These are phyloP conservation scores for Papilio polytes DNA, from an alignment of 1,140 invertebrate genomes.

Conservation along the genomic window DNA sequence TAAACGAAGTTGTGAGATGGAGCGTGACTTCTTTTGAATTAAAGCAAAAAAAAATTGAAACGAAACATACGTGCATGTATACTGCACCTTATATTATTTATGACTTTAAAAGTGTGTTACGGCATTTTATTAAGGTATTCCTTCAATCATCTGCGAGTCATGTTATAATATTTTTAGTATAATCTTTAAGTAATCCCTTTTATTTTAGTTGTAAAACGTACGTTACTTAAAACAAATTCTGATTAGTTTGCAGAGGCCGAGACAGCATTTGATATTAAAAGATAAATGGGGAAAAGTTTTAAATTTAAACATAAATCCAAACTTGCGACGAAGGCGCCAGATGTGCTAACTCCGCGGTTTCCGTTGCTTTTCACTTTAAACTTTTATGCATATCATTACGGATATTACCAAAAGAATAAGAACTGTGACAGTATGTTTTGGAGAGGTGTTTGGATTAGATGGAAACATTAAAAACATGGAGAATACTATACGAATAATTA, in stretches of 20 bases:
- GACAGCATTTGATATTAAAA: slow-evolving; percentile 15
- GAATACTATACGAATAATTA: not conserved
- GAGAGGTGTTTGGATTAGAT: no score
- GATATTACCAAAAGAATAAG: not conserved
- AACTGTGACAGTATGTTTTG: not conserved
- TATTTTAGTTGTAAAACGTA: not conserved
- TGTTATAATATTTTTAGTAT: not conserved
- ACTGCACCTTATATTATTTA: slow-evolving; percentile 2
- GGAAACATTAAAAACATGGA: not conserved
- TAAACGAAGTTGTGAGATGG: not conserved
- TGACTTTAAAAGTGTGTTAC: slow-evolving; percentile 4
- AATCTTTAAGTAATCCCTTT: not conserved
- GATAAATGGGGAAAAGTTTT: slow-evolving; percentile 21
- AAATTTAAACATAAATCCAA: slow-evolving; percentile 8
- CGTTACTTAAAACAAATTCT: not conserved
- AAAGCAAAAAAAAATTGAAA: not conserved
- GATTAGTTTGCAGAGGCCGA: not conserved
- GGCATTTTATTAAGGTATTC: not conserved
- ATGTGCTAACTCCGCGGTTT: not conserved
- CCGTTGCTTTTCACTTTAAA: not conserved
- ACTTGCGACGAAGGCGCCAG: not conserved
- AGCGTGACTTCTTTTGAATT: no score
- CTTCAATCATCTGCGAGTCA: not conserved
- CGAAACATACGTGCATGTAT: not conserved
- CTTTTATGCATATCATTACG: not conserved